Percentiles rank a stretch among this genome's conserved stretches.
Conservation (phyloP, 2,797 vertebrate genomes). For the Botia kubotai region DNA sequence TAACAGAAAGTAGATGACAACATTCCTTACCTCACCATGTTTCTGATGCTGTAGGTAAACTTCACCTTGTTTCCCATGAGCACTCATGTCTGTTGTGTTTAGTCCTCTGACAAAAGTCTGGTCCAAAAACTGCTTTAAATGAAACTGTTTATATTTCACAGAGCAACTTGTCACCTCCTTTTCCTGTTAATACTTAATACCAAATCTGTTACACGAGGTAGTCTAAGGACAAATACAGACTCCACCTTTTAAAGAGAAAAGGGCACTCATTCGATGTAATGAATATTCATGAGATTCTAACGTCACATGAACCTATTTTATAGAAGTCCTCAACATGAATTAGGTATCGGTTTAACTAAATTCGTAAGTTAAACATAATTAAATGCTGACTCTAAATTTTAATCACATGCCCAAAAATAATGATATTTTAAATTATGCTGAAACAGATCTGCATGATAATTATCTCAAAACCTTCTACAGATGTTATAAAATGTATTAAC, state of each 20-base stretch:
- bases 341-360: too few species aligned
- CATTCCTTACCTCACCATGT: conserved; percentile 74
- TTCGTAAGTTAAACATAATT: too few species aligned
- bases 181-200: not conserved
- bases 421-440: too few species aligned
- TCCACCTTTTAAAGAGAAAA: conserved; percentile 28
- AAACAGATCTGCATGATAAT: too few species aligned
- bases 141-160: not conserved
- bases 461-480: too few species aligned
- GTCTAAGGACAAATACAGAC: conserved; percentile 4
- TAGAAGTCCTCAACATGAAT: too few species aligned
- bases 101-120: not conserved
- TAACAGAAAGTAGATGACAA: not conserved
- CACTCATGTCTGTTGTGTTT: conserved; percentile 68
- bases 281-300: not conserved
- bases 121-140: not conserved
- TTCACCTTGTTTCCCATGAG: conserved; percentile 71
- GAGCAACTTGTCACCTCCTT: conserved; percentile 2
- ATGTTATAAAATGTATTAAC: too few species aligned
- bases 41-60: conserved; percentile 75
- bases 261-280: not conserved
- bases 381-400: too few species aligned
- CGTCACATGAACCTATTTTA: too few species aligned
- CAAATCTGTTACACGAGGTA: not conserved
- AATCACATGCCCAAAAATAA: too few species aligned